phyloP scores from a whole-genome alignment of 2,113 vertebrate genomes.

The Pungitius pungitius region DNA sequence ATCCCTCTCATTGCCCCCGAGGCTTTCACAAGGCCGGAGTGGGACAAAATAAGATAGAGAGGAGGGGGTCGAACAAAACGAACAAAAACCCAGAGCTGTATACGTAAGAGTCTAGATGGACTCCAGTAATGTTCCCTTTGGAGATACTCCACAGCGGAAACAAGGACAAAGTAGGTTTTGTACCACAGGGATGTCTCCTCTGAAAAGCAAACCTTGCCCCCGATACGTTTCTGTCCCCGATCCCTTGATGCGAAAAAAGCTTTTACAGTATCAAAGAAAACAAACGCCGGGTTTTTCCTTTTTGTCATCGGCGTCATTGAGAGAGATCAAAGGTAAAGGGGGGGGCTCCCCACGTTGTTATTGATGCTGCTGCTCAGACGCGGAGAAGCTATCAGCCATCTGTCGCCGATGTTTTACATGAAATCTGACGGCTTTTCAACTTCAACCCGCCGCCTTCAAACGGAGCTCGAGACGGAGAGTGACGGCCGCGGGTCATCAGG shows the following conservation, averaged over 20 bases:
- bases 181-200: slow-evolving; percentile 43
- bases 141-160: slow-evolving; percentile 44
- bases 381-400: slow-evolving; percentile 28
- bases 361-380: slow-evolving; percentile 44
- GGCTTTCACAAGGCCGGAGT: slow-evolving; percentile 30
- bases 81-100: slow-evolving; percentile 50
- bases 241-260: slow-evolving; percentile 65
- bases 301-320: slow-evolving; percentile 33
- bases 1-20: background rate
- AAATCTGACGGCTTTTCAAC: slow-evolving; percentile 47
- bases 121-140: slow-evolving; percentile 61
- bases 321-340: slow-evolving; percentile 41
- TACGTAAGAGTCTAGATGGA: slow-evolving; percentile 29
- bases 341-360: slow-evolving; percentile 27
- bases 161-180: slow-evolving; percentile 62
- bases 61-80: background rate
- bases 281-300: slow-evolving; percentile 32
- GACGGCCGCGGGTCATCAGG: slow-evolving; percentile 11
- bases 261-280: slow-evolving; percentile 56
- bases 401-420: slow-evolving; percentile 46
- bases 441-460: slow-evolving; percentile 7
- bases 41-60: slow-evolving; percentile 13
- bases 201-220: slow-evolving; percentile 25
- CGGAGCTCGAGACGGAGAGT: background rate
- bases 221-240: slow-evolving; percentile 30